A percentile compares a stretch with the other conserved stretches of the same genome.
Evolutionary conservation across 2,888 invertebrate genomes (phyloP).

Genomic region (Drepanosiphum platanoidis): DNA sequence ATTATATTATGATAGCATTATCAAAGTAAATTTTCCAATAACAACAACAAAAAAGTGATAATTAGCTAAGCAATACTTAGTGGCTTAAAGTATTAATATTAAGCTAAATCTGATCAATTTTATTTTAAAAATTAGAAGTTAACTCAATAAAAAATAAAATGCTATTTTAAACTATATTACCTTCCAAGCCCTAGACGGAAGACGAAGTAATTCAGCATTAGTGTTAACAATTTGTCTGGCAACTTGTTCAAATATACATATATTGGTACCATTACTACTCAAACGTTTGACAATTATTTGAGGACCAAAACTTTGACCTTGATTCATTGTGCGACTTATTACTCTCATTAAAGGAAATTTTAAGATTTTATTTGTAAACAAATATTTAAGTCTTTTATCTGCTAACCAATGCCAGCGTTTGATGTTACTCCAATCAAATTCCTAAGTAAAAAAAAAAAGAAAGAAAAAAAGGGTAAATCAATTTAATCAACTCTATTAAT

Average conservation of each 20-base stretch:
- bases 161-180: conserved; percentile 65
- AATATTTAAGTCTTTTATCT: conserved; percentile 69
- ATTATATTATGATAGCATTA: no score
- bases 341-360: conserved; percentile 74
- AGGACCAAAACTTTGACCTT: conserved; percentile 75
- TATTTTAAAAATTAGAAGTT: no score
- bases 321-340: conserved; percentile 75
- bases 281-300: conserved; percentile 74
- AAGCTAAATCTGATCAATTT: not conserved
- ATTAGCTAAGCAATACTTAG: not conserved
- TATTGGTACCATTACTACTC: conserved; percentile 70
- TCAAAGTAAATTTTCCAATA: no score
- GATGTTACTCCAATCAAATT: conserved; percentile 66
- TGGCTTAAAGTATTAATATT: not conserved
- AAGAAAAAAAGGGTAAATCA: no score
- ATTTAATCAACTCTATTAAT: no score
- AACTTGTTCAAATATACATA: conserved; percentile 74
- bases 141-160: not conserved
- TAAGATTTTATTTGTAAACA: conserved; percentile 73
- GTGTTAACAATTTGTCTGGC: conserved; percentile 74
- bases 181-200: conserved; percentile 76
- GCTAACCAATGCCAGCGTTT: conserved; percentile 68
- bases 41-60: not conserved
- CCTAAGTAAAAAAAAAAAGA: conserved; percentile 63
- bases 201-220: conserved; percentile 71